Conservation (phyloP, 2,888 invertebrate species). For the Hirtodrosophila duncani region DNA sequence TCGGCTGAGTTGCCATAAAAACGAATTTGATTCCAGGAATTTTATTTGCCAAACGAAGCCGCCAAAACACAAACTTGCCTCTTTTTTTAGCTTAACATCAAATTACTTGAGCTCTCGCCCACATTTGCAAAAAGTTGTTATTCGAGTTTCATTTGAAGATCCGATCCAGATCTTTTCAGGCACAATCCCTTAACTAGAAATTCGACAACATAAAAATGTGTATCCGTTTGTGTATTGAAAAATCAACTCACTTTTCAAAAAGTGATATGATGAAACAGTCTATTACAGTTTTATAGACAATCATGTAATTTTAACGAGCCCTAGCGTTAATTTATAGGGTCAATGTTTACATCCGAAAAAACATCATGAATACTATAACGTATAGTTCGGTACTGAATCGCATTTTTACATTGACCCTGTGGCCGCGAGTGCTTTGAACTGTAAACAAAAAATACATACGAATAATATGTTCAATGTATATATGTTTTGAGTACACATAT, state of each 20-base stretch:
- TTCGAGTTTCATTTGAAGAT: too few relatives aligned
- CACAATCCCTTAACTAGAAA: too few relatives aligned
- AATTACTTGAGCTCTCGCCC: constrained; percentile 13
- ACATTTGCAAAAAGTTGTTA: constrained; percentile 9
- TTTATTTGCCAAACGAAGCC: constrained; percentile 24
- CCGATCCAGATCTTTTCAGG: too few relatives aligned
- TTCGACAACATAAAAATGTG: too few relatives aligned
- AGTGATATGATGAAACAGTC: too few relatives aligned
- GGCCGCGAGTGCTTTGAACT: constrained; percentile 57
- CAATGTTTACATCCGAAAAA: constrained; percentile 23
- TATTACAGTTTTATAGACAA: constrained; percentile 39
- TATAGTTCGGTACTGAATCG: too few relatives aligned
- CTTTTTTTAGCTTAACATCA: neutral
- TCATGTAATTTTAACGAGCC: constrained; percentile 7
- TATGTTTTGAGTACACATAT: neutral
- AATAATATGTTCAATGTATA: too few relatives aligned
- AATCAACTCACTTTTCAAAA: constrained; percentile 31
- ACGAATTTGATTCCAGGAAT: constrained; percentile 59
- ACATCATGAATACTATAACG: constrained; percentile 10
- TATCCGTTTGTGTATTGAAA: too few relatives aligned
- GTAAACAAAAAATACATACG: constrained; percentile 36
- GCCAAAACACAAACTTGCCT: constrained; percentile 21
- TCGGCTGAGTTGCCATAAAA: too few relatives aligned
- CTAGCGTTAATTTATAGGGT: constrained; percentile 38
- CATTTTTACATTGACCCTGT: constrained; percentile 57